Evolutionary conservation across 2,888 invertebrate species (phyloP).

Genomic region (Macrosiphum euphorbiae): DNA sequence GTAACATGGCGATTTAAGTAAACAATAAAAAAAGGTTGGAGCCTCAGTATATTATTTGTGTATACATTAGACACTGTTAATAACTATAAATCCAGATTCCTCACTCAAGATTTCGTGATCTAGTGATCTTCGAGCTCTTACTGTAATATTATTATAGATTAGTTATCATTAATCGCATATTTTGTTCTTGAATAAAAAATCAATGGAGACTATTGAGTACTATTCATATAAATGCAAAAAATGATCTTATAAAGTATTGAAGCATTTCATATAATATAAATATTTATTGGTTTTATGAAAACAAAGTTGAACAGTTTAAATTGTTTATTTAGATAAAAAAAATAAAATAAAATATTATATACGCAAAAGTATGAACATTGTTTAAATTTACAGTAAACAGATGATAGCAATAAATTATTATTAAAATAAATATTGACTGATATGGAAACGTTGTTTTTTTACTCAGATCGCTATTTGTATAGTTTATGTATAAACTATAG

Average conservation of each 20-base stretch:
- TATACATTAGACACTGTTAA: too few relatives aligned
- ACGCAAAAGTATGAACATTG: neutral
- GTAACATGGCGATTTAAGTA: too few relatives aligned
- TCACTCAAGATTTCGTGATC: too few relatives aligned
- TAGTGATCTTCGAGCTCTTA: too few relatives aligned
- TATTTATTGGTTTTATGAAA: neutral
- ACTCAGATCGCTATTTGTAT: neutral
- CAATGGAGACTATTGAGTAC: too few relatives aligned
- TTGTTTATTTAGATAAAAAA: neutral
- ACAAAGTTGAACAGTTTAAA: neutral
- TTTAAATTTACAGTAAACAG: neutral
- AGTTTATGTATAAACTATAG: neutral
- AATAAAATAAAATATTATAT: neutral
- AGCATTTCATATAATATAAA: neutral
- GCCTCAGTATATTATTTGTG: too few relatives aligned
- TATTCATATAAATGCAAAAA: neutral
- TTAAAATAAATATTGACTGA: neutral
- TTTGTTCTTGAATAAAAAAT: too few relatives aligned
- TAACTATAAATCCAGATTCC: too few relatives aligned
- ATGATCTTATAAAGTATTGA: neutral
- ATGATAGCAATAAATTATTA: conserved; percentile 2
- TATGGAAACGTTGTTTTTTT: neutral
- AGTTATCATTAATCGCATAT: too few relatives aligned
- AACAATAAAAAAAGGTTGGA: too few relatives aligned
- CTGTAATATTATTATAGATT: too few relatives aligned